These are phyloP conservation scores for Conistra vaccinii DNA, from an alignment of 2,888 invertebrate genomes.

Conservation along the genomic window DNA sequence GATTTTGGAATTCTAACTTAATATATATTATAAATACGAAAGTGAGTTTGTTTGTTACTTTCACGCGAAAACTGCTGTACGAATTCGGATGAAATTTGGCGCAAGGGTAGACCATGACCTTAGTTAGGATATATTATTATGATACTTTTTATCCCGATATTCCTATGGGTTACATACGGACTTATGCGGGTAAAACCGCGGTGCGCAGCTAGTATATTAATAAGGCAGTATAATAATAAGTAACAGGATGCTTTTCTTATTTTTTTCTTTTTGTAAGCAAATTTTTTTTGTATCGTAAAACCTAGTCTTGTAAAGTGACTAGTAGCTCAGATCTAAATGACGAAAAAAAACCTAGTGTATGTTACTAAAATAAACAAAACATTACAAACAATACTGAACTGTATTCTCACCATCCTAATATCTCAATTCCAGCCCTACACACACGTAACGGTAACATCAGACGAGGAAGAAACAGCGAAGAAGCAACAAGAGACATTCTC, in stretches of 20 bases:
- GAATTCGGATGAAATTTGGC: too few species aligned
- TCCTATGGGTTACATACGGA: too few species aligned
- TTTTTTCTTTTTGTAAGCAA: background rate
- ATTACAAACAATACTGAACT: background rate
- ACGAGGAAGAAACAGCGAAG: slow-evolving; percentile 94
- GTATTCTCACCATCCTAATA: slow-evolving; percentile 26
- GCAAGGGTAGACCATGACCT: too few species aligned
- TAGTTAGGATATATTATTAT: too few species aligned
- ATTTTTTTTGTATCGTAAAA: background rate
- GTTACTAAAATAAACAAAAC: background rate
- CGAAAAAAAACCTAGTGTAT: background rate
- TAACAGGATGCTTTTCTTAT: background rate
- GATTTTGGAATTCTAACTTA: background rate
- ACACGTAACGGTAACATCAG: slow-evolving; percentile 93
- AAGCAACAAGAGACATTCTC: slow-evolving; percentile 86
- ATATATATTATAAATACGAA: too few species aligned
- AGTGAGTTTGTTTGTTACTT: too few species aligned
- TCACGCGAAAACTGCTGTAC: too few species aligned
- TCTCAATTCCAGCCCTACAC: slow-evolving; percentile 91
- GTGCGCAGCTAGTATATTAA: too few species aligned
- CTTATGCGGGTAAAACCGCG: too few species aligned
- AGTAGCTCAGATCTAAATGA: background rate
- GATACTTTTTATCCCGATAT: too few species aligned
- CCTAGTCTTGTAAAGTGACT: background rate
- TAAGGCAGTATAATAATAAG: background rate